phyloP scores from a whole-genome alignment of 2,797 vertebrate species.

The Onychomys leucogaster region DNA sequence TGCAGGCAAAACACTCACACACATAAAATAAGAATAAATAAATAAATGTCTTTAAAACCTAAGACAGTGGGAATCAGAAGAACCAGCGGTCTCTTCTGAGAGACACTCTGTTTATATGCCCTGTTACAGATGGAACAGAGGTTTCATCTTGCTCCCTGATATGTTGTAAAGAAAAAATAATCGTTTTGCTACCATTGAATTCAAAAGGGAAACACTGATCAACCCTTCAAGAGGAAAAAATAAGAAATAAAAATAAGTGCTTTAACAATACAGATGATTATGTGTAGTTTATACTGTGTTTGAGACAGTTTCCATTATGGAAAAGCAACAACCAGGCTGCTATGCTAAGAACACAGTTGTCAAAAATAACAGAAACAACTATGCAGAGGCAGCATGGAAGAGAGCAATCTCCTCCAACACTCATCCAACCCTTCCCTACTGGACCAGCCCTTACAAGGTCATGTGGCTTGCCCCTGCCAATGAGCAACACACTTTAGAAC shows the following conservation, averaged over 20 bases:
- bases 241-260: neutral
- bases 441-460: neutral
- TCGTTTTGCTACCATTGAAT: neutral
- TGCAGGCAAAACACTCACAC: neutral
- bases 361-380: neutral
- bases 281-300: too few species aligned
- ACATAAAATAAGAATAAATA: neutral
- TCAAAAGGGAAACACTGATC: conserved; percentile 17
- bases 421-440: neutral
- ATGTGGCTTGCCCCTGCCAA: neutral
- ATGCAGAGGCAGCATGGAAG: neutral
- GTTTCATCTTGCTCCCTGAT: neutral
- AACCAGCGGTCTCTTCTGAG: neutral
- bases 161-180: conserved; percentile 6
- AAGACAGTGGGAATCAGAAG: neutral
- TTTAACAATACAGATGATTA: conserved; percentile 3
- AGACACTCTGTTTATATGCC: fast-evolving
- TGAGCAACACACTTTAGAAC: neutral
- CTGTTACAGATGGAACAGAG: neutral
- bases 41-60: neutral
- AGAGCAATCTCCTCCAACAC: neutral
- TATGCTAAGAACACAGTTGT: neutral
- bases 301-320: neutral
- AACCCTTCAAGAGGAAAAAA: neutral
- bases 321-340: neutral